Conservation (phyloP, 92 coral and sea anemone species). For the Muricea muricata region DNA sequence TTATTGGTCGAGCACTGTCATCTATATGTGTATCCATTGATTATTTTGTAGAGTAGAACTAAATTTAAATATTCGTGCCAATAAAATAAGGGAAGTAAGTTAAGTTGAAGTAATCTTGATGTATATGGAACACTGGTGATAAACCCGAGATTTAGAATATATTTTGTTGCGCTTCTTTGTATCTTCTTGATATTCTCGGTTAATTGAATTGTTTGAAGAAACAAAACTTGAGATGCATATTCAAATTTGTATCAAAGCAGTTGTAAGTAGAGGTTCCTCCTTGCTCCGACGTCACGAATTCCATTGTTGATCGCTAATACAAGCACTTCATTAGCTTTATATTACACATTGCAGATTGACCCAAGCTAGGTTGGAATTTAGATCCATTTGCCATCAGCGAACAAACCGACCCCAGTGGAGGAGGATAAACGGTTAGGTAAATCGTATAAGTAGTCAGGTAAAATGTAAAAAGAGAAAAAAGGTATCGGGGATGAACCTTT, state of each 20-base stretch:
- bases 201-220: background rate
- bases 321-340: background rate
- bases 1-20: no score
- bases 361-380: background rate
- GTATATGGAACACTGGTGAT: background rate
- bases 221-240: background rate
- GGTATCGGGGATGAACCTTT: background rate
- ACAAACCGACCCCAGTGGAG: background rate
- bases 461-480: background rate
- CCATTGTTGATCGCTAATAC: background rate
- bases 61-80: no score
- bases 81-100: no score
- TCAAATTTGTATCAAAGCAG: no score
- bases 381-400: background rate
- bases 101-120: no score
- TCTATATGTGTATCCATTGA: no score
- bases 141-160: no score
- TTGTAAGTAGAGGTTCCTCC: conserved; percentile 12
- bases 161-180: background rate
- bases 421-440: no score
- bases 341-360: background rate
- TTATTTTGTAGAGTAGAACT: no score
- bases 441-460: background rate
- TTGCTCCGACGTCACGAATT: no score
- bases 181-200: background rate